Conservation (phyloP, 1,140 invertebrate species). For the Heterodera schachtii region DNA sequence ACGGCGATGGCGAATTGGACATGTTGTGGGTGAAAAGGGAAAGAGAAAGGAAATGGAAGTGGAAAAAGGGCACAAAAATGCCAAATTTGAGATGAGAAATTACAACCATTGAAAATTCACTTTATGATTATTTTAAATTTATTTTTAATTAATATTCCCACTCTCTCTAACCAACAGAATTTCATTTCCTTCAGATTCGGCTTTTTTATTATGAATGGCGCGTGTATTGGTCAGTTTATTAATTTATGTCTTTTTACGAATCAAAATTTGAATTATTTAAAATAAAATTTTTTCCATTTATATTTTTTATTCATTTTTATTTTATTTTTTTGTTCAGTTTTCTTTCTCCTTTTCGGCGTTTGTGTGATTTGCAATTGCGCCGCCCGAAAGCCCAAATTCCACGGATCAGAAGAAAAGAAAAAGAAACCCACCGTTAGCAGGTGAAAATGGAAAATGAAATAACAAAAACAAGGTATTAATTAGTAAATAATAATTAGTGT, state of each 20-base stretch:
- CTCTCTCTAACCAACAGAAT: no score
- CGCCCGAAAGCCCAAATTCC: slow-evolving; percentile 29
- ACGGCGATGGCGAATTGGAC: slow-evolving; percentile 52
- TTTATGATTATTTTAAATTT: no score
- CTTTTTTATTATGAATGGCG: slow-evolving; percentile 58
- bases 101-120: no score
- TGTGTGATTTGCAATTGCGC: slow-evolving; percentile 37
- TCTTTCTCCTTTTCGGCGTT: slow-evolving; percentile 32
- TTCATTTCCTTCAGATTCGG: slow-evolving; percentile 26
- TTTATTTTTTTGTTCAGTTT: neutral
- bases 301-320: neutral
- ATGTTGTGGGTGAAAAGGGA: slow-evolving; percentile 39
- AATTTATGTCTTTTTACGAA: no score
- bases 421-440: slow-evolving; percentile 22
- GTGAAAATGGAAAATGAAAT: neutral
- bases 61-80: no score
- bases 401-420: slow-evolving; percentile 19
- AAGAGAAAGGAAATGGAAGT: no score
- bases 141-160: no score
- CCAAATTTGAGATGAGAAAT: no score
- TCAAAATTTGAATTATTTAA: neutral
- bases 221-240: slow-evolving; percentile 45
- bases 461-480: no score
- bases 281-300: slow-evolving; percentile 16
- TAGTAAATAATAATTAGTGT: neutral